Evolutionary conservation across 2,113 vertebrate species (phyloP).

Genomic region (Danio rerio): DNA sequence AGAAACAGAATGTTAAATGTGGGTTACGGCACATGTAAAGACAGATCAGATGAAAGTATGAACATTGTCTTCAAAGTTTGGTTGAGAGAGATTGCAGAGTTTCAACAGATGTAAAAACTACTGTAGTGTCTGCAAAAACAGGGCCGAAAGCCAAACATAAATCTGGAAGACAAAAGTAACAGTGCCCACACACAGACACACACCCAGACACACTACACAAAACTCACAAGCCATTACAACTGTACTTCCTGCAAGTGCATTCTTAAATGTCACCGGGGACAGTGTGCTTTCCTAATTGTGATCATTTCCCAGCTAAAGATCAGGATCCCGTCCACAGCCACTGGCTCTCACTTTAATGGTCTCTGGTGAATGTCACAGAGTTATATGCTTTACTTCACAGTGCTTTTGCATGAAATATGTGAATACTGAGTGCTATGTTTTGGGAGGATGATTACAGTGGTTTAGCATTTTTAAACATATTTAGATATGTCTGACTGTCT

Average conservation of each 20-base stretch:
- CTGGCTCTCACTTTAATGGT: conserved; percentile 57
- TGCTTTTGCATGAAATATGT: conserved; percentile 17
- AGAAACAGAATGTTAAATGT: conserved; percentile 33
- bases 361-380: conserved; percentile 59
- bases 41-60: conserved; percentile 41
- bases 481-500: too few relatives aligned
- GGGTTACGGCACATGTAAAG: conserved; percentile 35
- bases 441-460: background rate
- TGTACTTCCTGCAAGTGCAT: conserved; percentile 50
- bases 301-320: conserved; percentile 60
- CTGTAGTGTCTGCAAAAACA: background rate
- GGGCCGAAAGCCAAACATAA: conserved; percentile 10
- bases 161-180: conserved; percentile 28
- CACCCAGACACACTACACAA: conserved; percentile 9
- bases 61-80: conserved; percentile 23
- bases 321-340: conserved; percentile 52
- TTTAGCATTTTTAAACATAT: conserved; percentile 15
- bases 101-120: conserved; percentile 33
- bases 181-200: background rate
- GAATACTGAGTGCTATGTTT: conserved; percentile 14
- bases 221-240: conserved; percentile 45
- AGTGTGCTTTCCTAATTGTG: conserved; percentile 61
- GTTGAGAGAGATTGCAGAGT: conserved; percentile 7
- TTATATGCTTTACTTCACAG: conserved; percentile 43
- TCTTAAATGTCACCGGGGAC: conserved; percentile 61